Conservation (phyloP, 2,888 invertebrate genomes). For the Calameuta pallipes region DNA sequence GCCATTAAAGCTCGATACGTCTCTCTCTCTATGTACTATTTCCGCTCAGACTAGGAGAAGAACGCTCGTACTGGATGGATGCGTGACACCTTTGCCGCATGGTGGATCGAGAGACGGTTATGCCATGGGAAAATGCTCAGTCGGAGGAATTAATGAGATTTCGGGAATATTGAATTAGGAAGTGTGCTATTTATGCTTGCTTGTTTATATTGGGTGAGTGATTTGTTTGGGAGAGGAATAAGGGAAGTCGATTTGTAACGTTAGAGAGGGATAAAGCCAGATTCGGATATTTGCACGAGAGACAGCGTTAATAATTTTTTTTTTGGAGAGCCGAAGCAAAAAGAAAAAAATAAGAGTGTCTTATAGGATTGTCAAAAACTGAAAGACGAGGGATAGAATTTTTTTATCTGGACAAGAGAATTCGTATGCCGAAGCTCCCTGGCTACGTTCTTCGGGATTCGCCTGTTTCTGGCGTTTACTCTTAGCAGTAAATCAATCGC, state of each 20-base stretch:
- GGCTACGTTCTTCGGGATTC: slow-evolving; percentile 10
- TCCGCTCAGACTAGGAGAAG: background rate
- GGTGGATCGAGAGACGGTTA: background rate
- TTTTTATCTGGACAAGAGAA: background rate
- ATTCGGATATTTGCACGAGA: background rate
- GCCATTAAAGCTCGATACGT: background rate
- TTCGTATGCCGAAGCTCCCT: background rate
- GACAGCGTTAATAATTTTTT: background rate
- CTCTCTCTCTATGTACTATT: background rate
- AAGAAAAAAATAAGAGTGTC: background rate
- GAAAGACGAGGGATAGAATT: background rate
- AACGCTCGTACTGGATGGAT: background rate
- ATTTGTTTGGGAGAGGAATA: background rate
- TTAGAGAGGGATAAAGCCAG: background rate
- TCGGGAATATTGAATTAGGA: background rate
- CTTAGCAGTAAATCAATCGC: slow-evolving; percentile 29
- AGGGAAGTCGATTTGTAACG: background rate
- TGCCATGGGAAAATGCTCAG: background rate
- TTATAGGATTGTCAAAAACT: background rate
- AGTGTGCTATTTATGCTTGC: background rate
- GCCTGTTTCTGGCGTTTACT: slow-evolving; percentile 44
- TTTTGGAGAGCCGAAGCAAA: too few species aligned
- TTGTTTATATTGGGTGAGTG: background rate
- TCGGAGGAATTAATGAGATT: background rate
- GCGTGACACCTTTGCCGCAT: background rate